A percentile compares a stretch with the other conserved stretches of the same genome.
phyloP scores from a whole-genome alignment of 2,888 invertebrate species.

The Phragmatobia fuliginosa region DNA sequence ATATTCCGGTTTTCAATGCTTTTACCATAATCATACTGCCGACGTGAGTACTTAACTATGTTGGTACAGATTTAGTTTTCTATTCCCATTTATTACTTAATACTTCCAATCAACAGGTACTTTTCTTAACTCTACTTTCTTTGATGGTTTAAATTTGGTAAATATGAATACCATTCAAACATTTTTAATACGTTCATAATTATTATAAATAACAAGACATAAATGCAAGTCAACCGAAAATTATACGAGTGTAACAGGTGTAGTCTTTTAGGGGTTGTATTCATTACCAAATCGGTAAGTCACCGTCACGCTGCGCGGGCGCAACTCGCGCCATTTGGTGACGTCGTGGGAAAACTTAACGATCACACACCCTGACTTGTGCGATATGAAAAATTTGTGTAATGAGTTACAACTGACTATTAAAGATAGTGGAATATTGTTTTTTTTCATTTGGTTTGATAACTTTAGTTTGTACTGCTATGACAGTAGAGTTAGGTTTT shows the following conservation, averaged over 20 bases:
- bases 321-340: slow-evolving; percentile 73
- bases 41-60: not conserved
- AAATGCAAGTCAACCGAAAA: slow-evolving; percentile 27
- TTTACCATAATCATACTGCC: not conserved
- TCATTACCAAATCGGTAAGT: slow-evolving; percentile 82
- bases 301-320: slow-evolving; percentile 82
- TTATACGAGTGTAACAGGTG: slow-evolving; percentile 71
- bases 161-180: not conserved
- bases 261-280: slow-evolving; percentile 63
- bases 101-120: not conserved
- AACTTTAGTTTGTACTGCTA: not conserved
- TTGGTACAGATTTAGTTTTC: not conserved
- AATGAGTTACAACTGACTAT: not conserved
- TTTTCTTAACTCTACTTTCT: not conserved
- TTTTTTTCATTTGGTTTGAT: not conserved
- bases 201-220: slow-evolving; percentile 11
- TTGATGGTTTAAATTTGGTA: not conserved
- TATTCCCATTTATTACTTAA: not conserved
- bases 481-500: not conserved
- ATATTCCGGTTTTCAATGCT: not conserved
- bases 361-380: slow-evolving; percentile 58
- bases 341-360: slow-evolving; percentile 85
- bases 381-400: slow-evolving; percentile 29
- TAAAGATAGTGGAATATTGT: slow-evolving; percentile 6
- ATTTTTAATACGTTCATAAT: not conserved